These are phyloP conservation scores for Rhagonycha fulva DNA, from an alignment of 2,888 invertebrate species.

Conservation along the genomic window DNA sequence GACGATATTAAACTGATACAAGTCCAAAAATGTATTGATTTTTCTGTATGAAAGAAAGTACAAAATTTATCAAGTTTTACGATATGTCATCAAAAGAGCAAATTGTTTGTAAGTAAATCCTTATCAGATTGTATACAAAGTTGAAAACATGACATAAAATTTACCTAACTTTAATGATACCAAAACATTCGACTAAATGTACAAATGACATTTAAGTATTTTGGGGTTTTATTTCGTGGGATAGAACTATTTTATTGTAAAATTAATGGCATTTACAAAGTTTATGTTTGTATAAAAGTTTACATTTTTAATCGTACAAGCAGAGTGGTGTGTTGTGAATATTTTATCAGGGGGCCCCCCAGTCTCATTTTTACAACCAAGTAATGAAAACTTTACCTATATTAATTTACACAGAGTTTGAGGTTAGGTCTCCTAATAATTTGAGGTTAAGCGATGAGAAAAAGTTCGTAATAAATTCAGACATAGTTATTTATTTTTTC, in stretches of 20 bases:
- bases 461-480: background rate
- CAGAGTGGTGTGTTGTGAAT: no score
- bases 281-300: background rate
- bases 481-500: background rate
- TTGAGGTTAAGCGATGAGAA: background rate
- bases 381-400: no score
- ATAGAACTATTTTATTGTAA: background rate
- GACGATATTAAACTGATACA: no score
- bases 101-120: background rate
- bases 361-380: no score
- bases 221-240: background rate
- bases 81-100: background rate
- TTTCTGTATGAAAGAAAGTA: background rate
- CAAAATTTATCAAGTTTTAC: background rate
- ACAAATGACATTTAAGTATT: background rate
- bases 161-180: background rate
- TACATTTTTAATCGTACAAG: no score
- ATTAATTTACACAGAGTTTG: no score
- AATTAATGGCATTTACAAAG: background rate
- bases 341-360: no score
- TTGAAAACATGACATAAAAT: background rate
- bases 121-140: background rate
- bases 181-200: background rate
- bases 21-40: no score
- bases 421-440: background rate